These are phyloP conservation scores for Neodiprion pinetum DNA, from an alignment of 1,140 invertebrate genomes.

Conservation along the genomic window DNA sequence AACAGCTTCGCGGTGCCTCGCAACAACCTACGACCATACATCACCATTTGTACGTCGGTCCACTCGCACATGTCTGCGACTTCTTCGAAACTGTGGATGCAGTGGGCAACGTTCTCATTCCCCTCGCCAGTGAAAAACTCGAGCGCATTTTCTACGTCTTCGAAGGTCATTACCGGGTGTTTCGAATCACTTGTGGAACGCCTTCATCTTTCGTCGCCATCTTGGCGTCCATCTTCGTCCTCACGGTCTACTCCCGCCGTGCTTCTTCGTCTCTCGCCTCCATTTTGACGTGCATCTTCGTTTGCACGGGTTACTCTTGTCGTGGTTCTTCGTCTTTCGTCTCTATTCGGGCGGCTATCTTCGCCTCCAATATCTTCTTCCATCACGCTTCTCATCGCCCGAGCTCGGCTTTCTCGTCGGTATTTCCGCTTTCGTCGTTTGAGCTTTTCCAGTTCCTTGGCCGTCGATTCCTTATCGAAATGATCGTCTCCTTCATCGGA, in stretches of 20 bases:
- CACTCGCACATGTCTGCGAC: conserved; percentile 35
- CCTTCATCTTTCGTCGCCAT: conserved; percentile 14
- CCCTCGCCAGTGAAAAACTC: conserved; percentile 34
- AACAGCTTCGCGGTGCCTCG: conserved; percentile 29
- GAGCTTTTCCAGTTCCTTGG: not conserved
- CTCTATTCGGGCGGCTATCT: not conserved
- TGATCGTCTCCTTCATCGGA: not conserved
- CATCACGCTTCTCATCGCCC: not conserved
- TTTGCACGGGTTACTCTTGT: not conserved
- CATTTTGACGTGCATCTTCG: not conserved
- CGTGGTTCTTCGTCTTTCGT: not conserved
- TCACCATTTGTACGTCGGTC: conserved; percentile 26
- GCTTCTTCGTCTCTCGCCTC: not conserved
- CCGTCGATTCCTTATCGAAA: not conserved
- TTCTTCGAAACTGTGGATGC: conserved; percentile 36
- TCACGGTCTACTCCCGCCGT: not conserved
- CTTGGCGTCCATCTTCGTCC: not conserved
- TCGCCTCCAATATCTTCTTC: conserved; percentile 17
- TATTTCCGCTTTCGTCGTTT: not conserved
- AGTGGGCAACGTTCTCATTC: conserved; percentile 23
- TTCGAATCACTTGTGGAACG: conserved; percentile 3
- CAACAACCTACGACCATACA: conserved; percentile 27
- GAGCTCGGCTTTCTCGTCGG: not conserved
- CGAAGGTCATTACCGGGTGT: conserved; percentile 15
- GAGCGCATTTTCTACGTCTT: conserved; percentile 35